Percentiles rank a stretch among this genome's conserved stretches.
phyloP scores from a whole-genome alignment of 2,797 vertebrate genomes.

The Phylloscopus collybita region DNA sequence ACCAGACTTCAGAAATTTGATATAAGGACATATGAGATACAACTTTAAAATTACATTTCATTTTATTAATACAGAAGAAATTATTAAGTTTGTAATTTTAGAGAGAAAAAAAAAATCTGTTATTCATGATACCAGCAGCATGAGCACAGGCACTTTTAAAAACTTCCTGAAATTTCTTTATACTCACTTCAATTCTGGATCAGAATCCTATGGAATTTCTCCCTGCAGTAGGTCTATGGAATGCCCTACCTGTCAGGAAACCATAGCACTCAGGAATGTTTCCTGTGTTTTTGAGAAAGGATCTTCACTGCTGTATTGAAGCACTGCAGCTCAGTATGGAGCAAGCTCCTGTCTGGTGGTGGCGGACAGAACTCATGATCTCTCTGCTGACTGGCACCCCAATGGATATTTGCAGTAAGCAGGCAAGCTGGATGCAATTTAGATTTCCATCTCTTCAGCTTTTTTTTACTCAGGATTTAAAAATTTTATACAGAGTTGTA shows the following conservation, averaged over 20 bases:
- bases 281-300: background rate
- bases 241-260: background rate
- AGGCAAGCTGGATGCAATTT: background rate
- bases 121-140: background rate
- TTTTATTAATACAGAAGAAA: background rate
- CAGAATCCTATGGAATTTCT: background rate
- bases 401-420: background rate
- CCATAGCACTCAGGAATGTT: background rate
- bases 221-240: background rate
- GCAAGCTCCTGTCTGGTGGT: background rate
- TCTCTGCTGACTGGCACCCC: background rate
- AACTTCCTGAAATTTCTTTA: background rate
- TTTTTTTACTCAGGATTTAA: background rate
- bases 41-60: background rate
- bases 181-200: background rate
- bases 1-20: background rate
- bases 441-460: background rate
- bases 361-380: background rate
- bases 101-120: background rate
- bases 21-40: background rate
- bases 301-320: background rate
- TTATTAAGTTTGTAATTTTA: background rate
- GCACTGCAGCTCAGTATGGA: background rate
- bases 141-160: background rate
- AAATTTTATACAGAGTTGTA: background rate